These are phyloP conservation scores for Aphodius sticticus DNA, from an alignment of 2,888 invertebrate species.

Conservation along the genomic window DNA sequence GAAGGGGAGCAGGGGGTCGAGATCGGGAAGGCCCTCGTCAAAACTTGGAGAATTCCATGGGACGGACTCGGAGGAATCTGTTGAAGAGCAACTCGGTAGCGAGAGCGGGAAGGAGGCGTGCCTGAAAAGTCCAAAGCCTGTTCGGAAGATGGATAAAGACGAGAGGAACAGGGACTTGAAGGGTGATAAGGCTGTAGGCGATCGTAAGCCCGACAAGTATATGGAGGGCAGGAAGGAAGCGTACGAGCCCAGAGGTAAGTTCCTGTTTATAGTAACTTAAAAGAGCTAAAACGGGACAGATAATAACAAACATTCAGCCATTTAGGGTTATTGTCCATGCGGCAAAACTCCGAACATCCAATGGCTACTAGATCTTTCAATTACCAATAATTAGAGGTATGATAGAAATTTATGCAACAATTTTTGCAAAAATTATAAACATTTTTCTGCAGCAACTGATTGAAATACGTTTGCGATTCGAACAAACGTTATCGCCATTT, in stretches of 20 bases:
- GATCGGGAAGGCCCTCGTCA: conserved; percentile 58
- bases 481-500: no score
- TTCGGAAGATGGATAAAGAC: conserved; percentile 65
- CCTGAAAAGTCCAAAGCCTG: conserved; percentile 65
- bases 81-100: conserved; percentile 67
- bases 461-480: no score
- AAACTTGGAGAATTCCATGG: conserved; percentile 63
- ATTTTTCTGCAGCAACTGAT: no score
- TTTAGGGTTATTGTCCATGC: no score
- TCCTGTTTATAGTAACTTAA: neutral
- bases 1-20: conserved; percentile 55
- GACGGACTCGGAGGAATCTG: conserved; percentile 81
- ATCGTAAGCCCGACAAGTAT: conserved; percentile 53
- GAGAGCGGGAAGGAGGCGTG: conserved; percentile 65
- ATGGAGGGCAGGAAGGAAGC: conserved; percentile 67
- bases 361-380: no score
- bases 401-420: no score
- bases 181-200: conserved; percentile 45
- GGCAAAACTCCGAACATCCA: no score
- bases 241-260: conserved; percentile 76
- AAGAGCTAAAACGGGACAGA: no score
- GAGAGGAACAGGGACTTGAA: conserved; percentile 66
- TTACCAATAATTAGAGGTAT: no score
- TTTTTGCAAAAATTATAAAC: no score
- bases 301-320: no score